phyloP scores from a whole-genome alignment of 2,888 invertebrate genomes.

The Apamea sordens region DNA sequence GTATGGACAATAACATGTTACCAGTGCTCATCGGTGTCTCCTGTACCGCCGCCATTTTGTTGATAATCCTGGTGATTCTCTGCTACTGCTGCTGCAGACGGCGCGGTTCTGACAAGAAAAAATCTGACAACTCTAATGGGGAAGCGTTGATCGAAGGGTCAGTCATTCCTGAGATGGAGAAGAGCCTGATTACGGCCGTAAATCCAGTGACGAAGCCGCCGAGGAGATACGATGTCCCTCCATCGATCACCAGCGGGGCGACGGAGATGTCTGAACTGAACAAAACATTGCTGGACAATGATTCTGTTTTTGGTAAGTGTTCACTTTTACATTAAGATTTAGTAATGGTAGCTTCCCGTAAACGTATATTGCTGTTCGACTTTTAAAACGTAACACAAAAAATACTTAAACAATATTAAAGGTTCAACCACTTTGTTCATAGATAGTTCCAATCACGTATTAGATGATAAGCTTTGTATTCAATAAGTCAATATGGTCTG shows the following conservation, averaged over 20 bases:
- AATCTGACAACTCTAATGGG: conserved; percentile 91
- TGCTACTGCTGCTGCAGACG: conserved; percentile 91
- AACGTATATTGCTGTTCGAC: background rate
- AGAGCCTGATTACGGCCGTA: conserved; percentile 95
- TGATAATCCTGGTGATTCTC: conserved; percentile 87
- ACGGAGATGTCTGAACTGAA: conserved; percentile 96
- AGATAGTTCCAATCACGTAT: conserved; percentile 11
- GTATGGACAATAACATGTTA: conserved; percentile 90
- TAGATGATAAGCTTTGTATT: conserved; percentile 19
- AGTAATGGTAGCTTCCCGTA: background rate
- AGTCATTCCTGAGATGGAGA: conserved; percentile 95
- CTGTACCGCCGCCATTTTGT: conserved; percentile 86
- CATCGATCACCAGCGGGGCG: conserved; percentile 92
- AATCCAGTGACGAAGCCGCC: conserved; percentile 96
- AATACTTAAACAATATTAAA: background rate
- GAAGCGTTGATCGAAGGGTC: conserved; percentile 94
- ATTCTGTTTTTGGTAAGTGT: conserved; percentile 94
- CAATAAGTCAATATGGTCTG: conserved; percentile 20
- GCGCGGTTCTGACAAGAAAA: conserved; percentile 89
- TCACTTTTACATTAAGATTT: background rate
- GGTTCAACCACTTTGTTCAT: conserved; percentile 7
- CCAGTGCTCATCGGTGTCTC: conserved; percentile 89
- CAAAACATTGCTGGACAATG: conserved; percentile 94
- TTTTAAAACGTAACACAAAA: background rate
- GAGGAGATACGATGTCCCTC: conserved; percentile 93